Base-by-base conservation (phyloP, 1,140 invertebrate species). In the Ctenoplectra terminalis region DNA sequence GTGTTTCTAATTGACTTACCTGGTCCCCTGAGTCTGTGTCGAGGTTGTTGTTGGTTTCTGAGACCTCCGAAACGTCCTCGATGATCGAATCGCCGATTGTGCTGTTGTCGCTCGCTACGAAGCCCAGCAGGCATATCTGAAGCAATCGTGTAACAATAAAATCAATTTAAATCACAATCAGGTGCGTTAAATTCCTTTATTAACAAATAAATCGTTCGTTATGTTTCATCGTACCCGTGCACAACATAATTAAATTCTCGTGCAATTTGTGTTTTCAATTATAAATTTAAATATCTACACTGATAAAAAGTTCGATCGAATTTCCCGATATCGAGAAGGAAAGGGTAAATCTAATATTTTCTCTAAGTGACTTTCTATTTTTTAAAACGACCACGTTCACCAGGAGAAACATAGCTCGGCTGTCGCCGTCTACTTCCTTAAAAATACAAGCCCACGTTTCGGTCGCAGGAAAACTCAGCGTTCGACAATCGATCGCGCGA, bases 61-160 rank as follows among this genome's bases (percentile, higher is more conserved):
- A 86, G 60, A 91, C 87, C 52, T 91, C 90, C 20, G 92, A 88
- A 76, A 87, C 90, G 61, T 88, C 89, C 73, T 93, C 92, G 8
- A 91, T 88, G 46, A 52, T 75, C 54, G 92, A 88, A 75, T 88
- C 89, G 67, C 90, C 92, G 23, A 92, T 89, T 9, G 92, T 93
- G 71, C 89, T 93, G 82, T 93, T 92, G 80, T 93, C 91, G 84
- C 89, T 90, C 17, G 90, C 87, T n/a, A 83, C 90, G 20, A 92
- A 83, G 67, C 92, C 92, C 69, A 91, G 69, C 52, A 93, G 81
- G 81, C 91, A 92, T 83, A 92, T 90, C 93, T 94, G 88, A 91
- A 43, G 84, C 76, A 87, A 82, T 58, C 34, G 13, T 3, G 17
- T 15, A 31, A 23, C 40, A 34, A 60, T 60, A 15, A 60, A 20